Evolutionary conservation across 2,113 vertebrate genomes (phyloP), one percentile per base, ranked within the genome.

Genomic region (Pygathrix nemaeus): DNA sequence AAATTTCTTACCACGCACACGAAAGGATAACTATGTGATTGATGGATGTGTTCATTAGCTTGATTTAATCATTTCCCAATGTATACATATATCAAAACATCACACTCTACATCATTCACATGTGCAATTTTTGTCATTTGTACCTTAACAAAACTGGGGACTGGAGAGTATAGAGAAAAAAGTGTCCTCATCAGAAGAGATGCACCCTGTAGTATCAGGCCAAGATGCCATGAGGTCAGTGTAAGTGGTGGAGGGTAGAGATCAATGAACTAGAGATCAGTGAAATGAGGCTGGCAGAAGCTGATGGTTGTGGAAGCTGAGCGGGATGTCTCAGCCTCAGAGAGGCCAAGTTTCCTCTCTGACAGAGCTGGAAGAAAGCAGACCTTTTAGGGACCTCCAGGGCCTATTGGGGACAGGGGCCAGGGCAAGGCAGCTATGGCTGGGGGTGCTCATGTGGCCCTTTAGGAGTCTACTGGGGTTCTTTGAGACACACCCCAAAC

Each of bases 151-250:
- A 55, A 55, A 32, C 61, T n/a, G 50, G 8, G 38, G 38, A 45
- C 52, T 2, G 8, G 35, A 1, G 2, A 43, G 23, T 30, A 25
- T 30, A n/a, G 5, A 68, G 57, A 55, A 48, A 50, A 43, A 40
- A 72, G 8, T 5, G 4, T 30, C 72, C 35, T 61, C 50, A 21
- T 90, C n/a, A 13, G 68, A 38, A 92, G 79, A 82, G n/a, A 13
- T 0, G 5, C 8, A 1, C 4, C 11, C 30, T 8, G 18, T 45
- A 43, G 55, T 16, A 9, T 6, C 8, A 52, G 45, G n/a, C 32
- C 59, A 38, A 57, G 80, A 32, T 25, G 17, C 9, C 38, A 13
- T 0, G 10, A 40, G 14, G 48, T 48, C 35, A 48, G 52, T 6
- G 21, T 21, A 35, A 32, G 30, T 16, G 72, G 1, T 32, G 4